Conservation (phyloP, 2,888 invertebrate species). For the Clunio marinus region DNA sequence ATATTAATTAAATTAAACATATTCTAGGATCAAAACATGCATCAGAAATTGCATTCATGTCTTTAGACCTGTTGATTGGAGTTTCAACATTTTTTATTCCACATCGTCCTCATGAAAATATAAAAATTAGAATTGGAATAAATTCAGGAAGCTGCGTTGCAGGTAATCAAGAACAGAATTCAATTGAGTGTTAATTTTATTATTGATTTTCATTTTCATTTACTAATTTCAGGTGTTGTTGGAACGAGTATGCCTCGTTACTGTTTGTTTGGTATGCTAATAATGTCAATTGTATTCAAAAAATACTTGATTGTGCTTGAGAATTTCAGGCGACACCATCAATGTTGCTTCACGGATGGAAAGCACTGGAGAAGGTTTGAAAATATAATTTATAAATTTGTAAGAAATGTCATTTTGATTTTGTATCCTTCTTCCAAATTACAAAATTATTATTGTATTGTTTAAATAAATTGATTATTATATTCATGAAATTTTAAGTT, state of each 20-base stretch:
- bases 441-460: too few species aligned
- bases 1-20: background rate
- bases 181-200: background rate
- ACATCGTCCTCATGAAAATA: conserved; percentile 53
- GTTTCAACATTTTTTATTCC: conserved; percentile 56
- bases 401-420: too few species aligned
- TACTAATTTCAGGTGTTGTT: background rate
- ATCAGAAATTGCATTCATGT: conserved; percentile 61
- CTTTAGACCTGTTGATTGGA: conserved; percentile 55
- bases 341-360: conserved; percentile 65
- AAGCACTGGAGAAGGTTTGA: conserved; percentile 54
- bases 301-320: too few species aligned
- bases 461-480: too few species aligned
- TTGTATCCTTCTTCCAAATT: too few species aligned
- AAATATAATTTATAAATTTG: too few species aligned
- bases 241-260: conserved; percentile 61
- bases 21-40: conserved; percentile 55
- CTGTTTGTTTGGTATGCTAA: conserved; percentile 39
- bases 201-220: background rate
- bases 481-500: too few species aligned
- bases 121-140: conserved; percentile 57
- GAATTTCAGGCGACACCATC: conserved; percentile 56
- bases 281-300: too few species aligned
- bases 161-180: too few species aligned
- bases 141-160: conserved; percentile 64